Evolutionary conservation across 2,113 vertebrate species (phyloP).

Genomic region (Prinia subflava): DNA sequence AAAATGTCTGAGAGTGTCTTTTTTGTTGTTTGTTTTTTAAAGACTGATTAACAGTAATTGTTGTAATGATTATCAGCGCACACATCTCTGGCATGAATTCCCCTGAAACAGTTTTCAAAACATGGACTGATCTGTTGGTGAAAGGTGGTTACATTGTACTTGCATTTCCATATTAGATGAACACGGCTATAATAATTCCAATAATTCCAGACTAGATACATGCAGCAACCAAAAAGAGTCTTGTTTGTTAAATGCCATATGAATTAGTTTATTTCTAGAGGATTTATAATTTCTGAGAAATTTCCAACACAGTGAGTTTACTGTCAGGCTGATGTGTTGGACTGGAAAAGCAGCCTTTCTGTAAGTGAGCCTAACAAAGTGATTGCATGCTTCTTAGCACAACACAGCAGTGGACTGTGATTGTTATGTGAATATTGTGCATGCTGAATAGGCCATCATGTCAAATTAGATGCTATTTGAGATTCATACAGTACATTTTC

Average conservation of each 20-base stretch:
- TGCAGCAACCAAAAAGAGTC: neutral
- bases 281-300: neutral
- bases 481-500: neutral
- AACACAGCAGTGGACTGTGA: neutral
- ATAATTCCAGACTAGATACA: neutral
- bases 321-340: neutral
- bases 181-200: neutral
- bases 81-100: neutral
- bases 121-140: neutral
- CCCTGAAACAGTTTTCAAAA: neutral
- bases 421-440: neutral
- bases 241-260: neutral
- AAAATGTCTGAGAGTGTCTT: neutral
- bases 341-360: neutral
- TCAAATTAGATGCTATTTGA: conserved; percentile 11
- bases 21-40: neutral
- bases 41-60: neutral
- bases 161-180: neutral
- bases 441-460: conserved; percentile 13
- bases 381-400: neutral
- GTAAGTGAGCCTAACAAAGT: neutral
- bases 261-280: neutral
- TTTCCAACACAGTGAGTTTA: neutral
- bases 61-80: neutral
- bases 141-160: neutral